Conservation (phyloP, 2,888 invertebrate species). For the Anoncus sp. region DNA sequence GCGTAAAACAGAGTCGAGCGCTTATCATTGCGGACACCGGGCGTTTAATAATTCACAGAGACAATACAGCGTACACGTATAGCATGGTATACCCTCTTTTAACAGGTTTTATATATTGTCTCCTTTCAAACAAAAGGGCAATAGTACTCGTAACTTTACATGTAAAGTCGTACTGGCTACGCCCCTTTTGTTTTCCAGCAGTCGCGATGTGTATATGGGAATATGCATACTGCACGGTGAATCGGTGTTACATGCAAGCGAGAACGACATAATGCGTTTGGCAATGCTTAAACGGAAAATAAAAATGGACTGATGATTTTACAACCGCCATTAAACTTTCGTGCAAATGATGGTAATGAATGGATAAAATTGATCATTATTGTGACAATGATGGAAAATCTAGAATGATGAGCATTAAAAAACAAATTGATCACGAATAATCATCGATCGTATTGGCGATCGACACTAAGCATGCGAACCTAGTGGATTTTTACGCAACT, state of each 20-base stretch:
- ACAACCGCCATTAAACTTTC: slow-evolving; percentile 6
- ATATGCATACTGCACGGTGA: not conserved
- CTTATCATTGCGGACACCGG: slow-evolving; percentile 65
- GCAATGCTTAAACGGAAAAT: slow-evolving; percentile 16
- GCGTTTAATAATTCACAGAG: slow-evolving; percentile 51
- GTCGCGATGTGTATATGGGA: not conserved
- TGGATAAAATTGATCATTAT: not conserved
- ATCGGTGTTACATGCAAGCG: not conserved
- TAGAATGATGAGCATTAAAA: not conserved
- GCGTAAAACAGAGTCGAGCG: slow-evolving; percentile 59
- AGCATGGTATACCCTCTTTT: slow-evolving; percentile 10
- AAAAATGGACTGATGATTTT: slow-evolving; percentile 19
- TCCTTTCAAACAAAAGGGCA: not conserved
- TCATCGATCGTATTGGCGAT: not conserved
- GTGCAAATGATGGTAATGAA: not conserved
- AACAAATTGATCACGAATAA: not conserved
- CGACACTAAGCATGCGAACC: too few relatives aligned
- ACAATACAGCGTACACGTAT: slow-evolving; percentile 44
- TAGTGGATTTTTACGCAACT: too few relatives aligned
- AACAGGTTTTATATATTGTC: not conserved
- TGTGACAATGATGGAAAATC: not conserved
- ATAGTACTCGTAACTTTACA: not conserved
- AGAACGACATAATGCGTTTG: not conserved
- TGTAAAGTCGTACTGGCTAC: not conserved
- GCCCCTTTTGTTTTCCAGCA: not conserved